Evolutionary conservation across 2,797 vertebrate species (phyloP), one percentile per base, ranked within the genome.

Genomic region (Molothrus ater): DNA sequence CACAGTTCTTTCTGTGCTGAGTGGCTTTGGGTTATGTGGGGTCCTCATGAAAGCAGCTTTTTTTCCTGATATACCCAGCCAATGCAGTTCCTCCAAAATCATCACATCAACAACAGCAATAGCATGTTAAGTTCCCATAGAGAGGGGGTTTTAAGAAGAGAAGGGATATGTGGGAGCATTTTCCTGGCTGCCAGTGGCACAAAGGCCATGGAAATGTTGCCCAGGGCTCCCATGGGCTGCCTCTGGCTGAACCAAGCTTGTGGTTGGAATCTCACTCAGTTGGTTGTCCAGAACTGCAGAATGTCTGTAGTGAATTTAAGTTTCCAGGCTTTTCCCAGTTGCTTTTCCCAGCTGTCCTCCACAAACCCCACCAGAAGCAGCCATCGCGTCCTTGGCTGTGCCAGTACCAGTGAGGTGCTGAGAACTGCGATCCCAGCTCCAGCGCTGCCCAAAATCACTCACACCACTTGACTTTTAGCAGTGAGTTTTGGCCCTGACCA

Each of bases 81-180:
- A 68, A 1, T 10, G 64, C 14, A 89, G 56, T 17, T 32, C 61
- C 40, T 73, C 29, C 68, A 66, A 92, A 93, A 57, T 7, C n/a
- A 19, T 5, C 10, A 17, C 17, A 86, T 31, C n/a, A 68, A 22
- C 48, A 73, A 11, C 20, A 75, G n/a, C 13, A 70, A 10, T 28
- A 45, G 28, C 26, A 18, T 0, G 0, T 47, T 7, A 40, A 56
- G 24, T 53, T 17, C n/a, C 38, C 38, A 8, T 1, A 47, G 21
- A 19, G 11, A 65, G 16, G 38, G 31, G 36, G 10, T 42, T 73
- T 79, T 50, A 80, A 73, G 51, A 59, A 40, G 21, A 51, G 53
- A 61, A 74, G 15, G 16, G 36, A 22, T 13, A 38, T 5, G 36
- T 66, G 17, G 48, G 26, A 36, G 25, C 9, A 42, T 47, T 53